A percentile compares a stretch with the other conserved stretches of the same genome.
Conservation (phyloP, 2,888 invertebrate species). For the Pocota personata region DNA sequence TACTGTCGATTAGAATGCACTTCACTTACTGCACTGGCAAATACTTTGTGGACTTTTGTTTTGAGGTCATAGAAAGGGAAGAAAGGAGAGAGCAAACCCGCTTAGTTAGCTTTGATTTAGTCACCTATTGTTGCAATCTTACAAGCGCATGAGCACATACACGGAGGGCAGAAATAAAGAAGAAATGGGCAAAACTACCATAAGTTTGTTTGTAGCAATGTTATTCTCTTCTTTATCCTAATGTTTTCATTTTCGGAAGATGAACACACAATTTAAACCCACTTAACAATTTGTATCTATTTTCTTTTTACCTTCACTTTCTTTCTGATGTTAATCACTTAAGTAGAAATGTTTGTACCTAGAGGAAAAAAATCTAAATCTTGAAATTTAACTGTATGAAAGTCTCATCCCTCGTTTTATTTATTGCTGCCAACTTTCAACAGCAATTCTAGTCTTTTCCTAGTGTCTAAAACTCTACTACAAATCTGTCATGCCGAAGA, state of each 20-base stretch:
- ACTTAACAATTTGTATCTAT: too few relatives aligned
- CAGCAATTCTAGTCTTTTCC: too few relatives aligned
- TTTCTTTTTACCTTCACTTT: neutral
- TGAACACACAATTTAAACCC: neutral
- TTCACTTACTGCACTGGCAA: conserved; percentile 35
- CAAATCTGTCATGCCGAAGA: too few relatives aligned
- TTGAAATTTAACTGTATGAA: too few relatives aligned
- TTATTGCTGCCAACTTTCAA: too few relatives aligned
- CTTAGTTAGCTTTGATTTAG: conserved; percentile 40
- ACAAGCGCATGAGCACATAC: neutral
- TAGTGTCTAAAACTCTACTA: too few relatives aligned
- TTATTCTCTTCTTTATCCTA: neutral
- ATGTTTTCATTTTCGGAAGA: neutral
- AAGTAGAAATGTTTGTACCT: neutral
- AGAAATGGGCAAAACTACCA: neutral
- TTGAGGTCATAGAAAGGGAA: conserved; percentile 32
- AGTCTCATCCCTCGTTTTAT: too few relatives aligned
- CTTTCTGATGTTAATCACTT: neutral
- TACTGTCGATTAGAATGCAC: conserved; percentile 66
- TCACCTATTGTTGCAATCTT: neutral
- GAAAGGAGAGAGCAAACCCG: neutral
- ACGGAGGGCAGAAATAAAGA: neutral
- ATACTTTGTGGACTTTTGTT: conserved; percentile 37
- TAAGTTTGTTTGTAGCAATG: neutral
- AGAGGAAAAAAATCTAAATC: too few relatives aligned